These are phyloP conservation scores for Gasterosteus aculeatus DNA, from an alignment of 2,113 vertebrate species.

Conservation along the genomic window DNA sequence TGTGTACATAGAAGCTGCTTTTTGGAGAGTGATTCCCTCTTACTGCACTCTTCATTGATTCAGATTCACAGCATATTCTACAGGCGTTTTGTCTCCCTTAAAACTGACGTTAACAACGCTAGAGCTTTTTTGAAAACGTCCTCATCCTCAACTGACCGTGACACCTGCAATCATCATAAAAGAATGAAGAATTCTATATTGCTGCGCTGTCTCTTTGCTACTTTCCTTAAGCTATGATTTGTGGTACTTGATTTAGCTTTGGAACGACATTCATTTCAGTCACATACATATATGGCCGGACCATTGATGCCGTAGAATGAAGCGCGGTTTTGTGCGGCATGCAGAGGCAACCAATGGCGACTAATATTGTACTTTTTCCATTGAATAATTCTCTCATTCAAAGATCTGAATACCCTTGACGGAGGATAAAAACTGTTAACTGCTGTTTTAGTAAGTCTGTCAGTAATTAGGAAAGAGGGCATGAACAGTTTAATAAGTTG, in stretches of 20 bases:
- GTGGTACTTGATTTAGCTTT: no score
- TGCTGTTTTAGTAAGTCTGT: constrained; percentile 10
- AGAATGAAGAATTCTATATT: constrained; percentile 27
- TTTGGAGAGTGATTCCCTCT: background rate
- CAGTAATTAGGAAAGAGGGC: background rate
- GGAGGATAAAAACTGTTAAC: constrained; percentile 11
- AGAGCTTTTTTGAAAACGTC: background rate
- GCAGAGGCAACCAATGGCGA: background rate
- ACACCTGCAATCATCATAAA: background rate
- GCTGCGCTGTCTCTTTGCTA: background rate
- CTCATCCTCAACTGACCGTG: background rate
- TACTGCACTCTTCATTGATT: background rate
- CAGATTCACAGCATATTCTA: background rate
- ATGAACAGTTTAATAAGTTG: constrained; percentile 7
- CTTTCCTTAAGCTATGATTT: no score
- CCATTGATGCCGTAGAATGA: background rate
- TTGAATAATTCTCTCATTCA: constrained; percentile 1
- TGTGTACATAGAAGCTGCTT: background rate
- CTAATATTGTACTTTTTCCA: constrained; percentile 21
- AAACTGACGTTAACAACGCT: background rate
- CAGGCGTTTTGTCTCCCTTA: background rate
- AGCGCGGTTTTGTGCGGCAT: constrained; percentile 1
- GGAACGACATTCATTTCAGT: no score
- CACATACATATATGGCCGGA: background rate
- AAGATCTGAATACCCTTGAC: background rate